Conservation (phyloP, 1,140 invertebrate genomes). For the Hormaphis cornu region DNA sequence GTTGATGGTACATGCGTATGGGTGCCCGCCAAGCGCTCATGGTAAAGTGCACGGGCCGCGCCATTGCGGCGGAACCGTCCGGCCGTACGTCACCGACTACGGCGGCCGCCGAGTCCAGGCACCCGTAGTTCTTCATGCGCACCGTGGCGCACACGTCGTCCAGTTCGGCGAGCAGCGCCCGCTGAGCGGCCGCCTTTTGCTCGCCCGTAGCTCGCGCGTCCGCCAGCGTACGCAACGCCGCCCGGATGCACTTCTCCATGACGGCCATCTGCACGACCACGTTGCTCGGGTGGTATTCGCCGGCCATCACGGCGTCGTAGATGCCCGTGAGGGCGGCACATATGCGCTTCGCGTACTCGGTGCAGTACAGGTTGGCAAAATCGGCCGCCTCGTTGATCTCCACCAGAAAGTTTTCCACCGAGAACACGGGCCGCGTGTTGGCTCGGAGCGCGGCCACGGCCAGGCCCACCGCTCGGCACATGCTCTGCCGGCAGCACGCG, state of each 20-base stretch:
- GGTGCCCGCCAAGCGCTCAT: conserved; percentile 1
- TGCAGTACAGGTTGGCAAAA: conserved; percentile 26
- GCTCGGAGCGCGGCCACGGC: conserved; percentile 9
- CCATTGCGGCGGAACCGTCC: too few relatives aligned
- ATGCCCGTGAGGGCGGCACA: conserved; percentile 12
- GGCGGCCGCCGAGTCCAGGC: not conserved
- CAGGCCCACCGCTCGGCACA: not conserved
- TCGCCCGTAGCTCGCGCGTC: not conserved
- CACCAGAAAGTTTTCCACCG: conserved; percentile 14
- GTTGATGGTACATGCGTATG: conserved; percentile 12
- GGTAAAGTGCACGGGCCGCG: not conserved
- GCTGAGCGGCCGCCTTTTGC: not conserved
- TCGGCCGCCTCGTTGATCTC: conserved; percentile 24
- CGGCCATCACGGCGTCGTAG: conserved; percentile 17
- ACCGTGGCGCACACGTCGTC: conserved; percentile 7
- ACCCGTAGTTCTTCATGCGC: conserved; percentile 20
- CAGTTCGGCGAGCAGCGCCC: not conserved
- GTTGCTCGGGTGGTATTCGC: conserved; percentile 6
- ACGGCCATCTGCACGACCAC: conserved; percentile 17
- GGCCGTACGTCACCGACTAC: not conserved
- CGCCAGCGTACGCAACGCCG: not conserved
- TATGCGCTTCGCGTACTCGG: conserved; percentile 11
- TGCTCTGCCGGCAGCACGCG: conserved; percentile 20
- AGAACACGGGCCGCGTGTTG: conserved; percentile 15
- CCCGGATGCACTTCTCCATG: conserved; percentile 17